Evolutionary conservation across 2,113 vertebrate species (phyloP).

Genomic region (Larimichthys crocea): DNA sequence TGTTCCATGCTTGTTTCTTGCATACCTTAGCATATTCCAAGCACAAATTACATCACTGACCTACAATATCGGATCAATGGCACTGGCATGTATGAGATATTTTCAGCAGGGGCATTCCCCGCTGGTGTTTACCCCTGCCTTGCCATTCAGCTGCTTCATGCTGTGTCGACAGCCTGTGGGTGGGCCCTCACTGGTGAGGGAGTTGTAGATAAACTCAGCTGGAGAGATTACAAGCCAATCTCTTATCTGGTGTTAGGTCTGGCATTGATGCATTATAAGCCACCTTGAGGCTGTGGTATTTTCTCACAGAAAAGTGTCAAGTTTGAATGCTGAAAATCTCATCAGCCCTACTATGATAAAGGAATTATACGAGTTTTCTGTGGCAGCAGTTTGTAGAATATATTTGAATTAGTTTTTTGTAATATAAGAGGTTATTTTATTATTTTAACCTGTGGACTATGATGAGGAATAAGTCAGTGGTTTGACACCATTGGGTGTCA

Average conservation of each 20-base stretch:
- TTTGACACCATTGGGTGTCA: constrained; percentile 10
- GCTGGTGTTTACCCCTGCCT: background rate
- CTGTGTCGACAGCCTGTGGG: constrained; percentile 33
- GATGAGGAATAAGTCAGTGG: background rate
- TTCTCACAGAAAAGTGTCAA: constrained; percentile 2
- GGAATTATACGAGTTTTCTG: background rate
- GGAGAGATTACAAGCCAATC: constrained; percentile 11
- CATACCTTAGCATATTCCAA: background rate
- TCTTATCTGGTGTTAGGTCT: constrained; percentile 56
- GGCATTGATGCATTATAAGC: constrained; percentile 20
- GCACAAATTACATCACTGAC: background rate
- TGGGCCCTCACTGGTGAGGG: constrained; percentile 24
- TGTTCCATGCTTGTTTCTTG: background rate
- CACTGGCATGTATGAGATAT: constrained; percentile 18
- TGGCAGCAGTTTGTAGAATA: background rate
- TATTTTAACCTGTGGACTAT: background rate
- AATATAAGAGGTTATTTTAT: background rate
- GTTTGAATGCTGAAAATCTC: constrained; percentile 2
- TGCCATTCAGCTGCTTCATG: constrained; percentile 53
- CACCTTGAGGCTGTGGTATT: constrained; percentile 22
- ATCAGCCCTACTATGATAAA: background rate
- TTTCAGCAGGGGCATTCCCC: constrained; percentile 36
- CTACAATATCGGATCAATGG: background rate
- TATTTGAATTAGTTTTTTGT: background rate
- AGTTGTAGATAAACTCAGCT: constrained; percentile 38